Conservation (phyloP, 2,797 vertebrate species). For the Cossypha caffra region DNA sequence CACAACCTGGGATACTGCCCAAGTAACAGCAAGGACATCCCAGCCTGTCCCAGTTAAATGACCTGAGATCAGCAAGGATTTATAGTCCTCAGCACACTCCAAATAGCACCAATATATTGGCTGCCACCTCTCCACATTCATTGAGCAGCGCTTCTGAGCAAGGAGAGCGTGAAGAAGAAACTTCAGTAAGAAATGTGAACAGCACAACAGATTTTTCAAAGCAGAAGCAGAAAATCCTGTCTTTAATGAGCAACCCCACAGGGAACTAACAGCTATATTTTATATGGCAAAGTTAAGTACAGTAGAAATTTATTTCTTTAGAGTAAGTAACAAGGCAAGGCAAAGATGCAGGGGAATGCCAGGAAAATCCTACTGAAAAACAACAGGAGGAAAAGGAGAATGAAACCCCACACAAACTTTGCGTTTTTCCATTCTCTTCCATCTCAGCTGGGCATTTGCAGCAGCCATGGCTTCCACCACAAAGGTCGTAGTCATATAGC, state of each 20-base stretch:
- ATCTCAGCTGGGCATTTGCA: constrained; percentile 92
- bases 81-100: background rate
- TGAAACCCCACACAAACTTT: constrained; percentile 78
- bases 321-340: constrained; percentile 5
- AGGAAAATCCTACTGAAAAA: background rate
- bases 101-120: constrained; percentile 27
- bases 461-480: constrained; percentile 98
- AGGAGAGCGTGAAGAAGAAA: background rate
- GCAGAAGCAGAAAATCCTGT: background rate
- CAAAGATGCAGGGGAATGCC: background rate
- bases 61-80: constrained; percentile 39
- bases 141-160: background rate
- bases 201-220: constrained; percentile 41
- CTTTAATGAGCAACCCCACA: constrained; percentile 47
- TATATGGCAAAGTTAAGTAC: constrained; percentile 32
- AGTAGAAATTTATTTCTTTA: constrained; percentile 35
- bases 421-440: constrained; percentile 92
- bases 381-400: background rate
- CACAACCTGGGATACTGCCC: background rate
- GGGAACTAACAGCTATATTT: constrained; percentile 21
- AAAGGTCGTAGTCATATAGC: constrained; percentile 97
- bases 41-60: constrained; percentile 31
- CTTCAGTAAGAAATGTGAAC: constrained; percentile 12
- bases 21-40: constrained; percentile 24
- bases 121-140: constrained; percentile 9